Base-by-base conservation (phyloP, 2,113 vertebrate species). In the Erythrocercus mccallii region DNA sequence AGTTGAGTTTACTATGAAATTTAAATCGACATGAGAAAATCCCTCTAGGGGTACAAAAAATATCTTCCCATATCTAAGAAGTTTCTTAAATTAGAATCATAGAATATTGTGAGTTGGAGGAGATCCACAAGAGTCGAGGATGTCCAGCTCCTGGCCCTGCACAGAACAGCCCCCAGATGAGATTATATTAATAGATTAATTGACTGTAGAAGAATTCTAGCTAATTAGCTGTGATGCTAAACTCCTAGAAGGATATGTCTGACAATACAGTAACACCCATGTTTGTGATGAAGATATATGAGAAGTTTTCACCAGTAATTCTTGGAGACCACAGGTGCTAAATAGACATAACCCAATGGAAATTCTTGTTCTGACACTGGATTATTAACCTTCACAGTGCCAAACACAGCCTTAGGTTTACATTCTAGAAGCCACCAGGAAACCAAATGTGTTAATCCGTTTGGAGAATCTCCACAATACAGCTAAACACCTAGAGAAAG, bases 331-430 rank as follows among this genome's bases (percentile, higher is more conserved):
- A 50, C 23, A 19, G 7, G 2, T 74, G 15, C 15, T 72, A 69
- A 61, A n/a, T 3, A 80, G 45, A 27, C 31, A 56, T 3, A 73
- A 28, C 0, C 0, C 21, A 69, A 30, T 38, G 20, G 2, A 45
- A 88, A 61, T 42, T 72, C 14, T 8, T 27, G 1, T 37, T 77
- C 62, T 86, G 33, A 61, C 22, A 8, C 10, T 11, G 74, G 6
- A 8, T 15, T 72, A 23, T 22, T 13, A 12, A 17, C 30, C 50
- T 80, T 76, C 14, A 24, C 35, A 64, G 12, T 23, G 31, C 25
- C 56, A 53, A 27, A 81, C 8, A 22, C 15, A 40, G 11, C 23
- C 28, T 47, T n/a, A 54, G 33, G 18, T 81, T 83, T 83, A 13
- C 17, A 8, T 48, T 25, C 5, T 20, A 57, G 12, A 19, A 72